Conservation (phyloP, 2,113 vertebrate genomes). For the Calcarius ornatus region DNA sequence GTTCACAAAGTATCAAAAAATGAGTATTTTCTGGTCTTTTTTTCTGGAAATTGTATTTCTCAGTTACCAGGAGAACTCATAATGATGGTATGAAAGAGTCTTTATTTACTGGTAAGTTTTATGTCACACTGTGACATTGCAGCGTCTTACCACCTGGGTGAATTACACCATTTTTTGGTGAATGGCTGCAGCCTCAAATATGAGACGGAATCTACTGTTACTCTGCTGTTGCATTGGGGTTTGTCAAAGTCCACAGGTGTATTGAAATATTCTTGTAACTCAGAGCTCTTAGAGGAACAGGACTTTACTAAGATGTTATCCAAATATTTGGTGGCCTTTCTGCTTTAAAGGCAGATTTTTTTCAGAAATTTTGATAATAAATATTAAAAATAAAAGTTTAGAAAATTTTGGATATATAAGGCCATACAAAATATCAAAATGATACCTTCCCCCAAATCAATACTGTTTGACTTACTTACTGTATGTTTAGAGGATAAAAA, state of each 20-base stretch:
- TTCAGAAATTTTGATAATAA: neutral
- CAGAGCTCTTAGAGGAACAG: neutral
- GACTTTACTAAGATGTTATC: neutral
- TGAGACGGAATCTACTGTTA: neutral
- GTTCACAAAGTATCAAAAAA: neutral
- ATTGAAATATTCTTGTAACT: neutral
- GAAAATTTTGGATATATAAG: neutral
- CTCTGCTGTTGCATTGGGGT: neutral
- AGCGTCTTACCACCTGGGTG: neutral
- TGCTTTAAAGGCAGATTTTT: neutral
- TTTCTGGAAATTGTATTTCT: neutral
- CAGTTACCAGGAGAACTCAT: neutral
- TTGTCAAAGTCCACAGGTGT: neutral
- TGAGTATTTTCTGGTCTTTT: neutral
- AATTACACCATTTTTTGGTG: neutral
- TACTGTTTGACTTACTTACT: neutral
- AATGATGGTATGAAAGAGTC: neutral
- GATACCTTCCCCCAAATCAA: rapidly evolving
- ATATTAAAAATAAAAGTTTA: neutral
- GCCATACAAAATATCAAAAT: neutral
- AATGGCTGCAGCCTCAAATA: neutral
- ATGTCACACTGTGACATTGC: neutral
- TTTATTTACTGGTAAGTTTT: neutral
- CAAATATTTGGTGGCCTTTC: neutral
- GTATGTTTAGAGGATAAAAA: neutral